phyloP scores from a whole-genome alignment of 2,888 invertebrate species.

The Drosophila sordidula region DNA sequence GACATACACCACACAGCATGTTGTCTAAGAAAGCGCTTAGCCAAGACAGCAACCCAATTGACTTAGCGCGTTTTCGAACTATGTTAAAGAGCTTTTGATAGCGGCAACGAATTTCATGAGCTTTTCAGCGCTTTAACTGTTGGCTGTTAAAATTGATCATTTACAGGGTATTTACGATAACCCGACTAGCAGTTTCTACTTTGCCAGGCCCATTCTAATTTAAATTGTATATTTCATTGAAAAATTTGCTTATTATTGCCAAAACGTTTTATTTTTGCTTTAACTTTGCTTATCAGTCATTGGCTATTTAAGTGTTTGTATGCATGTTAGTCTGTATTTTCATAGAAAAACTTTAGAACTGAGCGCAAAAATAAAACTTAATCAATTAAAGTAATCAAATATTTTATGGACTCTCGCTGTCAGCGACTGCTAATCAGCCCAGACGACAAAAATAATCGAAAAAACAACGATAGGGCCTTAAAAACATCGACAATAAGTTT shows the following conservation, averaged over 20 bases:
- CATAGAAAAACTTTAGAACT: slow-evolving; percentile 5
- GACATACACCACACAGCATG: slow-evolving; percentile 22
- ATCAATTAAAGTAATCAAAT: slow-evolving; percentile 52
- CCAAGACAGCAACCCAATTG: slow-evolving; percentile 15
- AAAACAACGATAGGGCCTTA: slow-evolving; percentile 18
- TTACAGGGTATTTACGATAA: not conserved
- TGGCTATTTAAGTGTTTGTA: not conserved
- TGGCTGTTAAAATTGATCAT: not conserved
- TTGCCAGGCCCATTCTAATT: not conserved
- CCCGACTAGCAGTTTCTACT: not conserved
- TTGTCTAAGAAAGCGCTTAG: slow-evolving; percentile 25
- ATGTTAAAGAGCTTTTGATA: slow-evolving; percentile 14
- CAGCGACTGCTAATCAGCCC: slow-evolving; percentile 52
- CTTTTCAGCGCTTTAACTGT: slow-evolving; percentile 12
- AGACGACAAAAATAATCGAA: slow-evolving; percentile 11
- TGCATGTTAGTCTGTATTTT: slow-evolving; percentile 2
- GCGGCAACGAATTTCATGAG: not conserved
- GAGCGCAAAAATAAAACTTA: slow-evolving; percentile 33
- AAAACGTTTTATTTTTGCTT: not conserved
- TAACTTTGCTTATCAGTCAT: slow-evolving; percentile 40
- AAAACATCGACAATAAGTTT: slow-evolving; percentile 22
- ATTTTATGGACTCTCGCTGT: slow-evolving; percentile 39
- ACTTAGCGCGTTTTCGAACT: slow-evolving; percentile 5
- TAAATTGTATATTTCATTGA: not conserved
- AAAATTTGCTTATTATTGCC: slow-evolving; percentile 4